Base-by-base conservation (phyloP, 2,888 invertebrate species). In the Euproctis similis region DNA sequence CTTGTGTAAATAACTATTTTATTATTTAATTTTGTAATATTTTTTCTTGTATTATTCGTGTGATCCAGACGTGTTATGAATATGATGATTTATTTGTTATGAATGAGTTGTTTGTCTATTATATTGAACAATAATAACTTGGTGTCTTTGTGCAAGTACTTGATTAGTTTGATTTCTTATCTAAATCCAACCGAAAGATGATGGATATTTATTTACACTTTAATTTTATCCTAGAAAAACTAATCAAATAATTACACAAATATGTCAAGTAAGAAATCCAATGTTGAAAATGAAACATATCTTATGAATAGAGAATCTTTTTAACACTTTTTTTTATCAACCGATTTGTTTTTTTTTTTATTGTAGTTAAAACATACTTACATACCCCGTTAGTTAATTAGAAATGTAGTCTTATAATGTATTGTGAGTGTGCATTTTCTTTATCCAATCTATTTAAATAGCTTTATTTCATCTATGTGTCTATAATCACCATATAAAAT, bases 21-120 rank as follows among this genome's bases (percentile, higher is more conserved):
- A 72, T 73, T 73, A 80, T 82, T 82, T 82, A 82, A 81, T 81
- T n/a, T 80, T 80, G 76, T 81, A 81, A 82, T n/a, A n/a, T n/a
- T n/a, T n/a, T n/a, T n/a, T n/a, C n/a, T n/a, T n/a, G n/a, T n/a
- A n/a, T n/a, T n/a, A n/a, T 68, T 77, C 63, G 82, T 80, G 82
- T 82, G 80, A 78, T 80, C n/a, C 80, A 82, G 78, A 81, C 81
- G n/a, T 84, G 82, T 82, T 84, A 78, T n/a, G n/a, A n/a, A n/a
- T 54, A 63, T 61, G 80, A 81, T 82, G 78, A 69, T 80, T 84
- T 82, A 77, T 76, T 81, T 82, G 82, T 84, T 84, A 78, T 65
- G 74, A 59, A 63, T 73, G 63, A 72, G 61, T 81, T 82, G 80
- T 81, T 82, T 76, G 77, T 76, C 80, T 76, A 70, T n/a, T n/a